Evolutionary conservation across 2,113 vertebrate species (phyloP).

Genomic region (Stigmatopora argus): DNA sequence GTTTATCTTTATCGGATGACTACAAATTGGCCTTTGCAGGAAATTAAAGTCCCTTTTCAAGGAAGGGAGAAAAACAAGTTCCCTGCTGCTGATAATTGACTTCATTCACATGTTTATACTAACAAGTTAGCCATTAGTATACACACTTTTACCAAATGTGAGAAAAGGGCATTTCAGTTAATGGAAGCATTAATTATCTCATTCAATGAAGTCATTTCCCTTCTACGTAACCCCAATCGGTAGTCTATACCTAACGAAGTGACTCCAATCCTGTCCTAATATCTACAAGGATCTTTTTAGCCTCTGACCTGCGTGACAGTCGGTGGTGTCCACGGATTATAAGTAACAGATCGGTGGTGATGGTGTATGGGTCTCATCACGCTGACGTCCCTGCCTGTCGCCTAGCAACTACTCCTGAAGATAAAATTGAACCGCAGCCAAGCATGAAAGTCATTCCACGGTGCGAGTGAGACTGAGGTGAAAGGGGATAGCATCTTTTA

Average conservation of each 20-base stretch:
- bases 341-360: conserved; percentile 30
- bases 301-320: conserved; percentile 19
- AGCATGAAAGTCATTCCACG: conserved; percentile 51
- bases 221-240: neutral
- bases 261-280: neutral
- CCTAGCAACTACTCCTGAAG: conserved; percentile 55
- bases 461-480: conserved; percentile 2
- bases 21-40: neutral
- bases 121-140: no score
- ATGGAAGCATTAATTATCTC: no score
- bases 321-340: conserved; percentile 15
- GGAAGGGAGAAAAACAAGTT: neutral
- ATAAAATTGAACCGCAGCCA: conserved; percentile 56
- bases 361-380: conserved; percentile 39
- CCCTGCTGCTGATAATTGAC: neutral
- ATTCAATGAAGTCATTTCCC: no score
- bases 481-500: conserved; percentile 29
- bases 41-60: neutral
- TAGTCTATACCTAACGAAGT: neutral
- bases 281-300: neutral
- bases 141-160: no score
- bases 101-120: no score
- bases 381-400: conserved; percentile 52
- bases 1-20: neutral
- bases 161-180: no score